Conservation (phyloP, 2,888 invertebrate species). For the Neoascia interrupta region DNA sequence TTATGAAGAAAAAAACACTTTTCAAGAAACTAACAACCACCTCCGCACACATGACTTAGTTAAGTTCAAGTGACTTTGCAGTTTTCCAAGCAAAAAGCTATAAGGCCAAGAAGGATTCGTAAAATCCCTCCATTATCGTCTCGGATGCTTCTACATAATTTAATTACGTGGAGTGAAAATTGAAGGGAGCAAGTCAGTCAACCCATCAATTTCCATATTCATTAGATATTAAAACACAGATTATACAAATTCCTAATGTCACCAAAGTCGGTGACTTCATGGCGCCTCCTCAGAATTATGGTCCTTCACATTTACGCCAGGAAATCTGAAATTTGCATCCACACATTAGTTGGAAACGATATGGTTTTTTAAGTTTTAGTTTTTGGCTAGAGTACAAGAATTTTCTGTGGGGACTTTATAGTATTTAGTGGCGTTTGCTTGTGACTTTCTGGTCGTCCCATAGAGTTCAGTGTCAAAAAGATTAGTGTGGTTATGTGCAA, state of each 20-base stretch:
- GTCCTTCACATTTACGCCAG: too few relatives aligned
- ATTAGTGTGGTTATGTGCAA: conserved; percentile 47
- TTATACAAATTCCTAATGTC: conserved; percentile 48
- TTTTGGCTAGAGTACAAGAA: conserved; percentile 60
- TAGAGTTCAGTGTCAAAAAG: conserved; percentile 67
- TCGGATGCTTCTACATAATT: conserved; percentile 3
- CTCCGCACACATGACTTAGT: conserved; percentile 8
- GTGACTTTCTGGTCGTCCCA: conserved; percentile 20
- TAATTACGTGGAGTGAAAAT: conserved; percentile 25
- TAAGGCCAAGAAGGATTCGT: conserved; percentile 3
- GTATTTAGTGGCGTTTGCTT: conserved; percentile 19
- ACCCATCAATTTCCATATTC: conserved; percentile 53
- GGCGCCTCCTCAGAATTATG: too few relatives aligned
- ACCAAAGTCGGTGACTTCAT: too few relatives aligned
- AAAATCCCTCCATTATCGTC: conserved; percentile 35
- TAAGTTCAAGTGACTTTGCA: conserved; percentile 50
- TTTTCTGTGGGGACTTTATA: conserved; percentile 1
- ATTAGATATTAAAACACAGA: conserved; percentile 40
- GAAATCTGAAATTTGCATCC: conserved; percentile 11
- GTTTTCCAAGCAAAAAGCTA: conserved; percentile 14
- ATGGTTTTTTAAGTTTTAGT: too few relatives aligned
- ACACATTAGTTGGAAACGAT: too few relatives aligned
- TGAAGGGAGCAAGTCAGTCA: background rate
- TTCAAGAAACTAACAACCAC: conserved; percentile 20
- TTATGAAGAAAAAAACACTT: too few relatives aligned